Percentiles rank a stretch among this genome's conserved stretches.
These are phyloP conservation scores for Carpatolechia fugitivella DNA, from an alignment of 2,888 invertebrate genomes.

Conservation along the genomic window DNA sequence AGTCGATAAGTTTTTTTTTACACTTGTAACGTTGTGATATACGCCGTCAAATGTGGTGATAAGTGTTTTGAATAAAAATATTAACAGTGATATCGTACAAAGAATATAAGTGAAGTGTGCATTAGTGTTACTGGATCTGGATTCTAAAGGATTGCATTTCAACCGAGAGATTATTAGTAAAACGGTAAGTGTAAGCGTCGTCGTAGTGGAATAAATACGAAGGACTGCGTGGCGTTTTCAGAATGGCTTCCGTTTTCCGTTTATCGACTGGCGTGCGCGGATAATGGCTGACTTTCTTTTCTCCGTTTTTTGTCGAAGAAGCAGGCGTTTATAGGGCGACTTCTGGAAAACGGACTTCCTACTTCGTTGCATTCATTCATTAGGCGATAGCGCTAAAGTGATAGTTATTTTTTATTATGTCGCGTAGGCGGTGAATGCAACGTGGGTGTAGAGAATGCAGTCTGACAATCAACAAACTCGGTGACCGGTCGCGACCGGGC, in stretches of 20 bases:
- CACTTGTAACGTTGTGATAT: slow-evolving; percentile 20
- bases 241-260: slow-evolving; percentile 76
- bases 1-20: slow-evolving; percentile 43
- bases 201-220: slow-evolving; percentile 27
- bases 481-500: slow-evolving; percentile 36
- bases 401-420: slow-evolving; percentile 37
- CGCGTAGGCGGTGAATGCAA: slow-evolving; percentile 49
- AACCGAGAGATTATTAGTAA: slow-evolving; percentile 50
- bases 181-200: slow-evolving; percentile 52
- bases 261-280: slow-evolving; percentile 76
- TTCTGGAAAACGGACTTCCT: background rate
- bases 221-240: slow-evolving; percentile 59
- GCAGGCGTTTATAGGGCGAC: slow-evolving; percentile 24
- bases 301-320: slow-evolving; percentile 43
- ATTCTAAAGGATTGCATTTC: slow-evolving; percentile 66
- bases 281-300: slow-evolving; percentile 75
- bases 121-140: slow-evolving; percentile 66
- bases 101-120: slow-evolving; percentile 62
- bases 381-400: no score
- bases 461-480: slow-evolving; percentile 36
- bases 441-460: slow-evolving; percentile 55
- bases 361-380: background rate
- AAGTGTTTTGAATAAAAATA: slow-evolving; percentile 60
- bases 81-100: slow-evolving; percentile 54
- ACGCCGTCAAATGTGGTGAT: slow-evolving; percentile 64